phyloP scores from a whole-genome alignment of 2,797 vertebrate species.

The Hapalemur alaotrensis region DNA sequence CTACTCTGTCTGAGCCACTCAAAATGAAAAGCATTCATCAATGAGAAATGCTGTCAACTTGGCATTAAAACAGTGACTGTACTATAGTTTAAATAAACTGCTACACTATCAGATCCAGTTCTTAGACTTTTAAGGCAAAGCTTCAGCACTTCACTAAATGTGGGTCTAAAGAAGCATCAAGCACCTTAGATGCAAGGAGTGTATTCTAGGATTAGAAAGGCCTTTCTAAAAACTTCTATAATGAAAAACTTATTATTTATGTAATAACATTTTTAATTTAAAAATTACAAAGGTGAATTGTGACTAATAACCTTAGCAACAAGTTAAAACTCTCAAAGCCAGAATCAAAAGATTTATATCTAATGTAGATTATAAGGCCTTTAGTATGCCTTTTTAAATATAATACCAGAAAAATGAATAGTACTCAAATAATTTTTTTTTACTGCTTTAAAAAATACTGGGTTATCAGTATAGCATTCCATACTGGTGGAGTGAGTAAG shows the following conservation, averaged over 20 bases:
- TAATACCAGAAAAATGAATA: background rate
- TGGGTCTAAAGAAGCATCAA: conserved; percentile 20
- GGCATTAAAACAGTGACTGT: background rate
- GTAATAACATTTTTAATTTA: conserved; percentile 47
- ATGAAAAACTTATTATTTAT: background rate
- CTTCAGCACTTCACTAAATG: background rate
- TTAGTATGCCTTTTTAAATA: background rate
- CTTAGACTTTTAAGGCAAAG: conserved; percentile 17
- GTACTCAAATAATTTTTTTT: conserved; percentile 17
- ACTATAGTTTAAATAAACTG: background rate
- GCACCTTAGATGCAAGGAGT: background rate
- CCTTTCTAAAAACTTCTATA: background rate
- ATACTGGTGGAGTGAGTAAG: background rate
- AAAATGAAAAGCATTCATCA: conserved; percentile 54
- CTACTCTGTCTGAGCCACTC: conserved; percentile 25
- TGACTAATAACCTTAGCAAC: conserved; percentile 55
- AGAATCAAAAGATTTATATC: conserved; percentile 35
- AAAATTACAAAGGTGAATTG: conserved; percentile 58
- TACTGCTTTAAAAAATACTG: conserved; percentile 15
- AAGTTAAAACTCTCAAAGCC: conserved; percentile 62
- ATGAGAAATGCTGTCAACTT: conserved; percentile 22
- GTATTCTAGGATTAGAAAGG: conserved; percentile 1
- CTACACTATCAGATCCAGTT: background rate
- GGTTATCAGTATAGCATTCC: background rate
- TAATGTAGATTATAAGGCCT: conserved; percentile 35